These are phyloP conservation scores for Phortica okadai DNA, from an alignment of 2,888 invertebrate species.

Conservation along the genomic window DNA sequence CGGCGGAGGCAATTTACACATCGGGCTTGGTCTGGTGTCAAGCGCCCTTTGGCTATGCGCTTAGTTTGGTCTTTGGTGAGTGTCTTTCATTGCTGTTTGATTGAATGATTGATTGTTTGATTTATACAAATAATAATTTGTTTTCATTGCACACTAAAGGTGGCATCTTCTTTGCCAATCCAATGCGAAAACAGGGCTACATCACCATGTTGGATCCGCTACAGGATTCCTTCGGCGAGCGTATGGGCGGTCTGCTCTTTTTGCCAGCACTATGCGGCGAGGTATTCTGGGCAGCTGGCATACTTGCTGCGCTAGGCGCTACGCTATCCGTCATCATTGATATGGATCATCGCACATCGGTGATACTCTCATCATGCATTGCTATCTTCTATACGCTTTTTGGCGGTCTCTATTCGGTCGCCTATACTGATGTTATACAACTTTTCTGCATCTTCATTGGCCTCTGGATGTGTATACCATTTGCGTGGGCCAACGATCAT, in stretches of 20 bases:
- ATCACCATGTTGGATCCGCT: constrained; percentile 99
- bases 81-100: constrained; percentile 40
- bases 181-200: constrained; percentile 98
- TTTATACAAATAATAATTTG: background rate
- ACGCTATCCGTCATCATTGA: constrained; percentile 98
- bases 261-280: constrained; percentile 98
- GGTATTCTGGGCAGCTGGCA: constrained; percentile 99
- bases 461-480: constrained; percentile 98
- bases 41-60: constrained; percentile 98
- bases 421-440: constrained; percentile 99
- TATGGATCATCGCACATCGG: constrained; percentile 94
- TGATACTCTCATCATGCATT: constrained; percentile 96
- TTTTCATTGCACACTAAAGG: constrained; percentile 77
- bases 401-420: constrained; percentile 98
- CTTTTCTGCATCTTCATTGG: constrained; percentile 98
- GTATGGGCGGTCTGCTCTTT: constrained; percentile 98
- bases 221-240: constrained; percentile 96
- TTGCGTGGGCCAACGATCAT: constrained; percentile 92
- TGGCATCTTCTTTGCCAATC: constrained; percentile 98
- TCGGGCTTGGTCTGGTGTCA: constrained; percentile 97
- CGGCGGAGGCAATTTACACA: constrained; percentile 97
- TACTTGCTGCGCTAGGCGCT: constrained; percentile 96
- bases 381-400: constrained; percentile 98
- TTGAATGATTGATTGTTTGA: background rate
- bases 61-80: constrained; percentile 95